Base-by-base conservation (phyloP, 2,888 invertebrate species). In the Eumerus sabulonum region DNA sequence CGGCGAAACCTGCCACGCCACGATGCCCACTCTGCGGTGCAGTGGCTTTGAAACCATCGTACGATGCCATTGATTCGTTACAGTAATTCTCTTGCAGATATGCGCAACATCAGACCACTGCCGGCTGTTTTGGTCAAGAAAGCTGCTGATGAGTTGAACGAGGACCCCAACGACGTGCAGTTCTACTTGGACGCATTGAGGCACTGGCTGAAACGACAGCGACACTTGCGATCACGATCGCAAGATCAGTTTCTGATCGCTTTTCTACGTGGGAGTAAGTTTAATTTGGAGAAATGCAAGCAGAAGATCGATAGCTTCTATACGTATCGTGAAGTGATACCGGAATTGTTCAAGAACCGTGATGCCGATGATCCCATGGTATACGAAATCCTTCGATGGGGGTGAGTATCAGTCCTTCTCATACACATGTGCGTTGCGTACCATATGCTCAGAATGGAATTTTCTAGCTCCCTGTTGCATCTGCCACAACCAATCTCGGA, bases 281-380 rank as follows among this genome's bases (percentile, higher is more conserved):
- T 90, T 85, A 90, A 90, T 82, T 83, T 91, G 83, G 91, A 91
- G 72, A 85, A 88, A 14, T 89, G 91, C 18, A 91, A 92, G 83
- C 88, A 90, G 68, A 91, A 92, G 82, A 82, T 92, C 7, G 90
- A 91, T 63, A 90, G 90, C 87, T 92, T 90, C 84, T 92, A 92
- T 83, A 91, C 91, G 9, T 85, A 74, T 64, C 90, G 90, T 83
- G 86, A 88, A 0, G 84, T 90, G 57, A 85, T 90, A 2, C 91
- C 92, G 0, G 92, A 93, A 82, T 88, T 92, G 77, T 91, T 91
- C 82, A 87, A 83, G 59, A 81, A 84, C 42, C 85, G 86, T 1
- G 56, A 82, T n/a, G 84, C 86, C 7, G 85, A 86, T 60, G 86
- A 87, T 51, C 85, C 85, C 18, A 83, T 85, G 14, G 48, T 85